Evolutionary conservation across 2,113 vertebrate species (phyloP).

Genomic region (Dendropsophus ebraccatus): DNA sequence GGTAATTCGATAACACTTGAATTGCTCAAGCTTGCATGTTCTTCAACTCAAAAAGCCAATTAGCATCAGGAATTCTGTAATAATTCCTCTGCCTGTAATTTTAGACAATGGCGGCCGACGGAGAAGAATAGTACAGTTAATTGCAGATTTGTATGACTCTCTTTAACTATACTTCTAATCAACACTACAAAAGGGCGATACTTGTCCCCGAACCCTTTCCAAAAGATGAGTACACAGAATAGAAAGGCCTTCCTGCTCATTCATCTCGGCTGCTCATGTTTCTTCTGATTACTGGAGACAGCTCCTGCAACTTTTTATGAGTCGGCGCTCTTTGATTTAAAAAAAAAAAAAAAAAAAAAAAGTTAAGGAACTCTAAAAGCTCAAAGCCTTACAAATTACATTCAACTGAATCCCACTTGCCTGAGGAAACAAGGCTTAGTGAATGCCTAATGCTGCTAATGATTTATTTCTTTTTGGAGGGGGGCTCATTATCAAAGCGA

Average conservation of each 20-base stretch:
- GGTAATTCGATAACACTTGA: conserved; percentile 68
- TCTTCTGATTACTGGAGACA: conserved; percentile 49
- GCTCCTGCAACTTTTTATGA: conserved; percentile 27
- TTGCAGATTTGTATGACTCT: conserved; percentile 53
- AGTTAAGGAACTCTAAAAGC: conserved; percentile 47
- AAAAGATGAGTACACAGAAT: conserved; percentile 10
- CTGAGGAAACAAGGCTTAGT: not conserved
- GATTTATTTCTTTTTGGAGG: not conserved
- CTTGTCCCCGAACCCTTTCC: conserved; percentile 57
- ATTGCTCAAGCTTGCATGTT: conserved; percentile 65
- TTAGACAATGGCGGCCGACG: conserved; percentile 60
- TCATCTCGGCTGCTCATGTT: conserved; percentile 41
- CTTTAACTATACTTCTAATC: conserved; percentile 49
- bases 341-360: conserved; percentile 27
- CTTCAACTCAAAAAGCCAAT: conserved; percentile 64
- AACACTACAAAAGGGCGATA: conserved; percentile 60
- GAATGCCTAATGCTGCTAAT: not conserved
- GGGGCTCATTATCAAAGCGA: not conserved
- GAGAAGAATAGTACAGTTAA: conserved; percentile 61
- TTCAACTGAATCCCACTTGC: conserved; percentile 14
- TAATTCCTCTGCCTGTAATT: conserved; percentile 60
- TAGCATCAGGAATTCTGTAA: conserved; percentile 67
- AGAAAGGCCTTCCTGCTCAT: conserved; percentile 24
- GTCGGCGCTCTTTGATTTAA: conserved; percentile 7
- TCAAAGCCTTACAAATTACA: conserved; percentile 31